Evolutionary conservation across 2,797 vertebrate species (phyloP), one percentile per base, ranked within the genome.

Genomic region (Ctenopoma multispine): DNA sequence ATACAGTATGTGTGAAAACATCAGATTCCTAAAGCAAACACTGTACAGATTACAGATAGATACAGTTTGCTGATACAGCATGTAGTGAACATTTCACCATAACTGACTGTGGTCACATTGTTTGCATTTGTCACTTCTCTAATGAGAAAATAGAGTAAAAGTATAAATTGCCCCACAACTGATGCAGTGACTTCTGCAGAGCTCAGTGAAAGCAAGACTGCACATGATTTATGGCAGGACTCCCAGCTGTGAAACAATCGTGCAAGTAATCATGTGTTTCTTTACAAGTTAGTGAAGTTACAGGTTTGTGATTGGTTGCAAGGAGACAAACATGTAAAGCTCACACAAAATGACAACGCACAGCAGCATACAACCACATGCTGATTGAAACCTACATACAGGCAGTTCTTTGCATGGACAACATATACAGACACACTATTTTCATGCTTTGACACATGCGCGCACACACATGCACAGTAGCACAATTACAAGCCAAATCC

Each of bases 401-500:
- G 4, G 11, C 24, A 54, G 18, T 8, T 68, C 31, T 29, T 12
- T 38, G 15, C 23, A 60, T 23, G 20, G 29, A 48, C 55, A 57
- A 36, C 27, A 21, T 11, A n/a, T 38, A 72, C 72, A 78, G 15
- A 75, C 44, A 63, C 44, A 77, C 23, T 27, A 53, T 67, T 68
- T 55, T 69, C 21, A 72, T 49, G 53, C 57, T 69, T 44, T 20
- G 29, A 31, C 29, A 31, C 29, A 7, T 31, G 29, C 29, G 29
- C 29, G 24, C 18, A 58, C 36, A 55, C 60, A 60, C 23, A 68
- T 59, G 59, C 46, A 34, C 18, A 9, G 18, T 7, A 9, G 55
- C 61, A 82, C 68, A 82, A 77, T 80, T 84, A 75, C 75, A 85
- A 75, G 57, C 81, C 55, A 84, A 91, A 86, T 86, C 77, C 83